Evolutionary conservation across 2,797 vertebrate genomes (phyloP), one percentile per base, ranked within the genome.

Genomic region (Nyctibius grandis): DNA sequence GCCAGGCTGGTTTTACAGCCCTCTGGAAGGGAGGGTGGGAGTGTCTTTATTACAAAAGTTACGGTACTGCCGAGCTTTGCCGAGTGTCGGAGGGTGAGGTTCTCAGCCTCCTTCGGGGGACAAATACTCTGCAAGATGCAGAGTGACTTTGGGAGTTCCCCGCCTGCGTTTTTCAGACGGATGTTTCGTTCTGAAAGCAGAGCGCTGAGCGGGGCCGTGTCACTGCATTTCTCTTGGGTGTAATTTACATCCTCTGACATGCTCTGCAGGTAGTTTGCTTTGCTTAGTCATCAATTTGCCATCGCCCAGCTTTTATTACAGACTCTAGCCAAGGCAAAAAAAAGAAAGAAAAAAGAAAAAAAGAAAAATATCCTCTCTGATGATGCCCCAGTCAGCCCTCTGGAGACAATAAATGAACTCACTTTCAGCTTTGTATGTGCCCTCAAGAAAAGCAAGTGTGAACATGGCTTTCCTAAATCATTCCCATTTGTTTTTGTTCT

Each of bases 241-340:
- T 47, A 53, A 47, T 82, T 89, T 81, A 68, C 34, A 53, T 56
- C 53, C 53, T 75, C 38, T 74, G 21, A 67, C 31, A 50, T 61
- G 40, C 60, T 73, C 44, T 50, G 47, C 88, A 84, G 91, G 94
- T 95, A 92, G 56, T 75, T 95, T 36, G n/a, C 74, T 74, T 80
- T 78, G 76, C 89, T 88, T 88, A 70, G 72, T 78, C 67, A 36
- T 57, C 81, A 45, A 10, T 91, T 93, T 65, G 88, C 50, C 36
- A 14, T 54, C 74, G 59, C 59, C 15, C 50, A 60, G 56, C 42
- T 82, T 81, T 77, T 80, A 45, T 48, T 82, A 89, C 53, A 28
- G 26, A 72, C 15, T 70, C 29, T 63, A 84, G 57, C 22, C 20
- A 31, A 63, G 42, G 9, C 5, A 26, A 79, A 69, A 29, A 38